Percentiles rank a stretch among this genome's conserved stretches.
Conservation (phyloP, 2,797 vertebrate genomes). For the Periparus ater region DNA sequence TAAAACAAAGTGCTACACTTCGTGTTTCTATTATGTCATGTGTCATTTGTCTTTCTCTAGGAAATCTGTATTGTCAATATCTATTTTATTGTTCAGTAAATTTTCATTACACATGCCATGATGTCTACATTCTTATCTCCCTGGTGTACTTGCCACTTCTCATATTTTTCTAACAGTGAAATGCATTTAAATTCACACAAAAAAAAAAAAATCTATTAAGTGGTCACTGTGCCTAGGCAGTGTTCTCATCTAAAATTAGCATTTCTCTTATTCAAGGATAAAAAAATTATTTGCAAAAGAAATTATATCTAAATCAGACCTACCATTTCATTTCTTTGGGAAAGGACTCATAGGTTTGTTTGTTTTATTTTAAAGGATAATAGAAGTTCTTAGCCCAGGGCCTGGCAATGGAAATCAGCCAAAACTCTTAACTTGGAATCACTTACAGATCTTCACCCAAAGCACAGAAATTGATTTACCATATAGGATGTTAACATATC, state of each 20-base stretch:
- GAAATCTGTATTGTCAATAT: constrained; percentile 41
- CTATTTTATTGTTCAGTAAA: constrained; percentile 34
- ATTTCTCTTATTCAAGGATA: constrained; percentile 4
- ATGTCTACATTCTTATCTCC: neutral
- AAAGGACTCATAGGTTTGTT: neutral
- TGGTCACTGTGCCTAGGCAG: neutral
- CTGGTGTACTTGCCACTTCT: constrained; percentile 10
- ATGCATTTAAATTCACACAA: neutral
- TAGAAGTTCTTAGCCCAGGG: constrained; percentile 1
- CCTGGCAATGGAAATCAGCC: constrained; percentile 7
- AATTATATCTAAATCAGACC: neutral
- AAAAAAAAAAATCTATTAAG: neutral
- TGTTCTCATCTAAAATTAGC: constrained; percentile 9
- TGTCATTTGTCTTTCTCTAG: constrained; percentile 7
- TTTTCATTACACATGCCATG: constrained; percentile 5
- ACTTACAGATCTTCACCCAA: neutral
- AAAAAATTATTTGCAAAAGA: constrained; percentile 16
- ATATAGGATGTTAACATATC: constrained; percentile 42
- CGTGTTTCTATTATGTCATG: neutral
- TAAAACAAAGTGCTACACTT: neutral
- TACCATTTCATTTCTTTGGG: constrained; percentile 2
- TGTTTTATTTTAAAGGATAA: neutral
- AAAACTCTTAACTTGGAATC: constrained; percentile 33
- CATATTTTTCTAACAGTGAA: neutral
- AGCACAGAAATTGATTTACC: constrained; percentile 54